Percentiles rank a stretch among this genome's conserved stretches.
Conservation (phyloP, 2,888 invertebrate species). For the Megastigmus dorsalis region DNA sequence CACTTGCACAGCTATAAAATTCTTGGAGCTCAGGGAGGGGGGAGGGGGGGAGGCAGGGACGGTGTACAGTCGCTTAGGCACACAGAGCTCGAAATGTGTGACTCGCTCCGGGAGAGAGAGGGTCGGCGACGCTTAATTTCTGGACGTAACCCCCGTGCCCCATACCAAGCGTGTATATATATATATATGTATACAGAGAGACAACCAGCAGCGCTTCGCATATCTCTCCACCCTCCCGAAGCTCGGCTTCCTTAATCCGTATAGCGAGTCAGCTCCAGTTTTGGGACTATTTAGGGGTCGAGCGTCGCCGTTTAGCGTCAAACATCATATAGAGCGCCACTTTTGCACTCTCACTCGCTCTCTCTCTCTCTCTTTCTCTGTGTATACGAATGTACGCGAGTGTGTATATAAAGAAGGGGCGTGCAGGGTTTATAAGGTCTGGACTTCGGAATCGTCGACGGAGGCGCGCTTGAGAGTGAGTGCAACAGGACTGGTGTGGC, state of each 20-base stretch:
- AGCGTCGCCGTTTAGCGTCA: conserved; percentile 69
- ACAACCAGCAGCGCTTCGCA: too few relatives aligned
- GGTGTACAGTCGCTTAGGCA: too few relatives aligned
- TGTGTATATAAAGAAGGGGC: conserved; percentile 52
- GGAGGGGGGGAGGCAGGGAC: too few relatives aligned
- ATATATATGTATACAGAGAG: too few relatives aligned
- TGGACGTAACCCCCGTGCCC: conserved; percentile 59
- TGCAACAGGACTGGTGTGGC: conserved; percentile 21
- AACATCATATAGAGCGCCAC: conserved; percentile 66
- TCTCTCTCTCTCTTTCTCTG: too few relatives aligned
- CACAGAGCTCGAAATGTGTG: too few relatives aligned
- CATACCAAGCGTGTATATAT: too few relatives aligned
- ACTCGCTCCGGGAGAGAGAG: too few relatives aligned
- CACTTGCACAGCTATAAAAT: conserved; percentile 36
- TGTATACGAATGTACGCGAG: too few relatives aligned
- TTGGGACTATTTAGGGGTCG: conserved; percentile 66
- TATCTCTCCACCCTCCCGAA: too few relatives aligned
- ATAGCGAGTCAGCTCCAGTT: conserved; percentile 61
- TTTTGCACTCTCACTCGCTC: too few relatives aligned
- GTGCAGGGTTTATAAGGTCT: conserved; percentile 60
- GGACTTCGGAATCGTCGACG: neutral
- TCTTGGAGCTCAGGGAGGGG: conserved; percentile 46
- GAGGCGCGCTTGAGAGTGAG: neutral
- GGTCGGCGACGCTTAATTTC: conserved; percentile 68
- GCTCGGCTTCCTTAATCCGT: conserved; percentile 66